Base-by-base conservation (phyloP, 2,888 invertebrate genomes). In the Boloria selene region DNA sequence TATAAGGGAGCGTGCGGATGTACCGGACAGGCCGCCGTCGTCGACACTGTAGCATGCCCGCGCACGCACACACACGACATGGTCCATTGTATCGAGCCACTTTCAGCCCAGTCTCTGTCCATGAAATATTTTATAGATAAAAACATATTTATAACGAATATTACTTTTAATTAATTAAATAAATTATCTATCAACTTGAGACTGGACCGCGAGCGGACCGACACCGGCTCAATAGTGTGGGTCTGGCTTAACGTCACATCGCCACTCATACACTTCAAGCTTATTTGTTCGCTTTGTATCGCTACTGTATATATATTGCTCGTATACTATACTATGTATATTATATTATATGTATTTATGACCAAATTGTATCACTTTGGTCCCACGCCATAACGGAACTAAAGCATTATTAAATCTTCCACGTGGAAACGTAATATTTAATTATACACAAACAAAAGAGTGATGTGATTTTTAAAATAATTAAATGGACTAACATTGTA, bases 281-380 rank as follows among this genome's bases (percentile, higher is more conserved):
- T 89, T 88, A 71, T 68, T 70, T 72, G 63, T 70, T n/a, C 68
- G 73, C 72, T 73, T 74, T 78, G 77, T 77, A 78, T 78, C 81
- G 76, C 77, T 73, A 77, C 74, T 84, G 80, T 87, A 83, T 85
- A 38, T 38, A 82, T 82, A 79, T 83, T 49, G 75, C 74, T 77
- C 74, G 74, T 79, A 75, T 78, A 74, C 72, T 69, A 70, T 54
- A 44, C 69, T 69, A 72, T 72, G 52, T 74, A 69, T 74, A 67
- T 63, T 66, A 61, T 72, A 73, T 73, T 75, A 69, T 74, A 64
- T 66, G 60, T 59, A 49, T 65, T 68, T 74, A 77, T 73, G 73
- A 79, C 83, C 85, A 81, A 84, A 83, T 83, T 71, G 26, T 82
- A 84, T 85, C 73, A 79, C 83, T 84, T 85, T 84, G 82, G 82